Base-by-base conservation (phyloP, 2,888 invertebrate species). In the Xanthia togata region DNA sequence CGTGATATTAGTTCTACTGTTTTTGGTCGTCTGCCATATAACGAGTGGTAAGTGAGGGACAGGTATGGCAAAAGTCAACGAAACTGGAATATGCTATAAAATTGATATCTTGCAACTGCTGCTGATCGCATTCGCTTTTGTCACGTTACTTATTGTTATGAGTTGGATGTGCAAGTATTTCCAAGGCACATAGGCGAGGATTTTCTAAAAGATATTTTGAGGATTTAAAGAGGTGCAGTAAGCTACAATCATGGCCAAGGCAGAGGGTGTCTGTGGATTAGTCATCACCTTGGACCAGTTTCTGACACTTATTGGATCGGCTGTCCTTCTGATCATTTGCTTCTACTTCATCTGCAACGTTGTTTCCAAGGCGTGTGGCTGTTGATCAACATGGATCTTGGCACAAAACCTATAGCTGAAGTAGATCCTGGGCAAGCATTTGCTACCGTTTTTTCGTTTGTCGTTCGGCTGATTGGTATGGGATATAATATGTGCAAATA, bases 91-190 rank as follows among this genome's bases (percentile, higher is more conserved):
- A 1, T 92, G 90, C 72, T 93, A 92, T 35, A 92, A 75, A 44
- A 70, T 95, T 1, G 94, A 95, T 55, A 35, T 94, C 0, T 64
- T 94, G 0, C 94, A 95, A 89, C 62, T 95, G 0, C 31, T 94
- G 1, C 71, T 95, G 0, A 93, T 95, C 1, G 93, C 94, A 0
- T 92, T 95, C 20, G 94, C 94, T 0, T 95, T 95, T 53, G 93
- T 95, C 0, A 93, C 93, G 0, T 74, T 95, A 0, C 89, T 95
- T 0, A 85, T 95, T 4, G 90, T 95, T 0, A 91, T 95, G 90
- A 95, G 91, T 47, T 95, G 94, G 93, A 93, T 95, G 93, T 95
- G 94, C 86, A 95, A 94, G 76, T 94, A 93, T 68, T 93, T 93
- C 60, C 92, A 93, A 83, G 87, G 91, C 72, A 26, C 38, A 1